Evolutionary conservation across 2,888 invertebrate genomes (phyloP).

Genomic region (Acrocera orbiculus): DNA sequence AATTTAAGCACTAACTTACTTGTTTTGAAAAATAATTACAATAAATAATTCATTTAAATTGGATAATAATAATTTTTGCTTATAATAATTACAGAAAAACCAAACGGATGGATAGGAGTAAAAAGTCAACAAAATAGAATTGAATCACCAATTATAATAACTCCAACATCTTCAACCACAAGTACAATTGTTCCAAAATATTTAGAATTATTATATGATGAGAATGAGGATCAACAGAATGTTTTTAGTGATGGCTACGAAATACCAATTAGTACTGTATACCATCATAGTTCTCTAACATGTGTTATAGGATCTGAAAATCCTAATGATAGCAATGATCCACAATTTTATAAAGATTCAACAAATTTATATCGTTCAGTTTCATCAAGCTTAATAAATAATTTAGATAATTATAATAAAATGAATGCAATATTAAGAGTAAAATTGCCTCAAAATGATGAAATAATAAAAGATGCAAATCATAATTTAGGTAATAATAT

Average conservation of each 20-base stretch:
- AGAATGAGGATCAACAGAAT: constrained; percentile 24
- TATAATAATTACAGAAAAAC: too few relatives aligned
- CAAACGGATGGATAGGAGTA: too few relatives aligned
- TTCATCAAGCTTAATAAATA: background rate
- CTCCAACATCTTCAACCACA: constrained; percentile 12
- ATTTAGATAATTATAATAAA: constrained; percentile 2
- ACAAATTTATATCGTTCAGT: background rate
- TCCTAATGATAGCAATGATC: background rate
- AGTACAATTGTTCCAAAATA: constrained; percentile 36
- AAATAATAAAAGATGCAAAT: too few relatives aligned
- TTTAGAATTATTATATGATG: constrained; percentile 46
- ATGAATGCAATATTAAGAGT: too few relatives aligned
- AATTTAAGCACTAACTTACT: too few relatives aligned
- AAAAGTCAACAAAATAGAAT: constrained; percentile 11
- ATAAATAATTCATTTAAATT: too few relatives aligned
- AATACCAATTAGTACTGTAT: constrained; percentile 10
- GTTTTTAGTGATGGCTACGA: constrained; percentile 13
- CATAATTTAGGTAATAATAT: too few relatives aligned
- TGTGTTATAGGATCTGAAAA: constrained; percentile 1
- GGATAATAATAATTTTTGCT: too few relatives aligned
- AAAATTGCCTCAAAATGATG: too few relatives aligned
- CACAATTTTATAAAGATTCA: constrained; percentile 1
- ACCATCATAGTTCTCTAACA: constrained; percentile 1
- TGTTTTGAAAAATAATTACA: too few relatives aligned
- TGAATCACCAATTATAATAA: constrained; percentile 13